Evolutionary conservation across 1,140 invertebrate genomes (phyloP).

Genomic region (Drosophila sturtevanti): DNA sequence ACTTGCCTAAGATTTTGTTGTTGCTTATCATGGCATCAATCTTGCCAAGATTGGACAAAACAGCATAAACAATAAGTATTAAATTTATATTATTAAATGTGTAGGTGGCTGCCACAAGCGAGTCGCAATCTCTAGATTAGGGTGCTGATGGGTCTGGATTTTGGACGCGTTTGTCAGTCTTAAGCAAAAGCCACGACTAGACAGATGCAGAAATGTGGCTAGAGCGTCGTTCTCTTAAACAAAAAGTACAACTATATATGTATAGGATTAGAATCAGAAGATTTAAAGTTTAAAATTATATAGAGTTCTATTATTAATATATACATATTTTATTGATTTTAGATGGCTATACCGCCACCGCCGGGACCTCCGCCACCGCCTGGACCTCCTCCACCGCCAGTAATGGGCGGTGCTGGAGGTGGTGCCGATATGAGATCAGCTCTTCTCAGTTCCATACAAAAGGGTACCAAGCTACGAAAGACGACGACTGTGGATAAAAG

Average conservation of each 20-base stretch:
- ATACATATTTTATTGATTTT: background rate
- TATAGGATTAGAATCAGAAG: background rate
- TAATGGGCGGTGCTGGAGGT: conserved; percentile 81
- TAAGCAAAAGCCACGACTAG: conserved; percentile 33
- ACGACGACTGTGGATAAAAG: conserved; percentile 94
- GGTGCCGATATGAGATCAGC: conserved; percentile 86
- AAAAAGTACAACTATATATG: conserved; percentile 42
- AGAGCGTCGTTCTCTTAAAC: conserved; percentile 39
- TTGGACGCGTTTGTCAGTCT: conserved; percentile 47
- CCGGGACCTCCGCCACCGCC: conserved; percentile 86
- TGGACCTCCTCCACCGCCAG: conserved; percentile 85
- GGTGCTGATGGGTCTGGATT: conserved; percentile 37
- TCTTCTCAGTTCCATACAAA: conserved; percentile 91
- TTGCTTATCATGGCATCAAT: conserved; percentile 67
- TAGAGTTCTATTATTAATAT: background rate
- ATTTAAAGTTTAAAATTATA: background rate
- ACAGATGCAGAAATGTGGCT: conserved; percentile 51
- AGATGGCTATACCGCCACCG: conserved; percentile 85
- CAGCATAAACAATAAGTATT: conserved; percentile 64
- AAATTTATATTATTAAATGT: conserved; percentile 58
- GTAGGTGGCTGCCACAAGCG: conserved; percentile 51
- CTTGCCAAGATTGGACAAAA: conserved; percentile 51
- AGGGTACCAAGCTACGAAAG: conserved; percentile 92
- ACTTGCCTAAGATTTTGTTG: conserved; percentile 30
- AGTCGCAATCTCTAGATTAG: background rate